Evolutionary conservation across 2,113 vertebrate species (phyloP).

Genomic region (Verasper variegatus): DNA sequence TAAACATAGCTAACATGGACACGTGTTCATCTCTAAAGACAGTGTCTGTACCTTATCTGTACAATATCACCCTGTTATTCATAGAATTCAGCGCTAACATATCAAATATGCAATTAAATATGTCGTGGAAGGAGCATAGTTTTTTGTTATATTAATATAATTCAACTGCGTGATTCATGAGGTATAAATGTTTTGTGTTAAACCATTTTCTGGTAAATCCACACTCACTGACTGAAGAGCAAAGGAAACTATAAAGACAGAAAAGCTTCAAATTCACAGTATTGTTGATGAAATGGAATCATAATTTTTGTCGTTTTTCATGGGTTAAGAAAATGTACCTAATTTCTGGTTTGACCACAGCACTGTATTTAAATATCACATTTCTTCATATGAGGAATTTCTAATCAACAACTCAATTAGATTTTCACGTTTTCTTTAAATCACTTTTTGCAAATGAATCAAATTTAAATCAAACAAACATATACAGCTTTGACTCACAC

Average conservation of each 20-base stretch:
- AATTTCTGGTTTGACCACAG: not conserved
- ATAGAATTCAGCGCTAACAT: slow-evolving; percentile 22
- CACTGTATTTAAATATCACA: not conserved
- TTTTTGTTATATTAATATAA: not conserved
- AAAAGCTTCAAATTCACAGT: not conserved
- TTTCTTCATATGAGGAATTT: not conserved
- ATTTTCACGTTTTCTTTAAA: not conserved
- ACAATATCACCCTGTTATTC: slow-evolving; percentile 63
- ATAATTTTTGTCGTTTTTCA: not conserved
- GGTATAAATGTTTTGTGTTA: slow-evolving; percentile 36
- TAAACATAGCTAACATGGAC: slow-evolving; percentile 8
- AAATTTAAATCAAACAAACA: not conserved
- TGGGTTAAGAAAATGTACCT: not conserved
- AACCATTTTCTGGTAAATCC: not conserved
- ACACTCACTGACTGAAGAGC: not conserved
- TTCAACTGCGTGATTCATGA: slow-evolving; percentile 17
- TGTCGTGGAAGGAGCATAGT: slow-evolving; percentile 1
- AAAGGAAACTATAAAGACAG: not conserved
- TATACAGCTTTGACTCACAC: no score
- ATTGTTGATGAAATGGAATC: not conserved
- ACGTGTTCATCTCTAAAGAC: slow-evolving; percentile 1
- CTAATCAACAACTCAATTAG: no score
- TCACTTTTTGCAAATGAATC: not conserved
- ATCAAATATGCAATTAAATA: slow-evolving; percentile 16
- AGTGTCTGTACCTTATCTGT: slow-evolving; percentile 12